Conservation (phyloP, 2,888 invertebrate species). For the Noctua fimbriata region DNA sequence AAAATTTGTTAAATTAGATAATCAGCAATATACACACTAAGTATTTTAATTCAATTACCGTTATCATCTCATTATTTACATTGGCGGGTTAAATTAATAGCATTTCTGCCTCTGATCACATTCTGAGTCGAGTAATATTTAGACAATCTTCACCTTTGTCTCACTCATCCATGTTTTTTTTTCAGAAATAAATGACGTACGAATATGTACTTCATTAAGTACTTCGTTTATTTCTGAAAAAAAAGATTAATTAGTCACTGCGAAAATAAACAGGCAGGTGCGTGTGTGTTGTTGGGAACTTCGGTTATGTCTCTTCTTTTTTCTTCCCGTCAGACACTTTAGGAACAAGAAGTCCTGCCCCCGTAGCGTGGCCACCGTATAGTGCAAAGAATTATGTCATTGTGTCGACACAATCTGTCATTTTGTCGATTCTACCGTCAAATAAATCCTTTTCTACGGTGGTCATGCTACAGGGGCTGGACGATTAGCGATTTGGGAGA, state of each 20-base stretch:
- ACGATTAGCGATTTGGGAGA: background rate
- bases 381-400: no score
- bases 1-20: background rate
- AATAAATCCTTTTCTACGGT: no score
- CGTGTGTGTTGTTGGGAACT: background rate
- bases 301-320: background rate
- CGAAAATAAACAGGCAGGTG: background rate
- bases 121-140: background rate
- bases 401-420: no score
- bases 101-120: background rate
- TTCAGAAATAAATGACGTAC: background rate
- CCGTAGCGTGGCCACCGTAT: no score
- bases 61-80: background rate
- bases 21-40: background rate
- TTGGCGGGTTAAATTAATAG: background rate
- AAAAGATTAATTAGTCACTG: background rate
- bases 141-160: background rate
- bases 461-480: no score
- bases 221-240: background rate
- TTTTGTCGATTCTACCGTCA: no score
- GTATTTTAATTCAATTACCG: no score
- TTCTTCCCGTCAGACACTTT: background rate
- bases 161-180: background rate
- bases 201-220: background rate
- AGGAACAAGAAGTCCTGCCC: background rate